Evolutionary conservation across 2,797 vertebrate species (phyloP), one percentile per base, ranked within the genome.

Genomic region (Syngnathus acus): DNA sequence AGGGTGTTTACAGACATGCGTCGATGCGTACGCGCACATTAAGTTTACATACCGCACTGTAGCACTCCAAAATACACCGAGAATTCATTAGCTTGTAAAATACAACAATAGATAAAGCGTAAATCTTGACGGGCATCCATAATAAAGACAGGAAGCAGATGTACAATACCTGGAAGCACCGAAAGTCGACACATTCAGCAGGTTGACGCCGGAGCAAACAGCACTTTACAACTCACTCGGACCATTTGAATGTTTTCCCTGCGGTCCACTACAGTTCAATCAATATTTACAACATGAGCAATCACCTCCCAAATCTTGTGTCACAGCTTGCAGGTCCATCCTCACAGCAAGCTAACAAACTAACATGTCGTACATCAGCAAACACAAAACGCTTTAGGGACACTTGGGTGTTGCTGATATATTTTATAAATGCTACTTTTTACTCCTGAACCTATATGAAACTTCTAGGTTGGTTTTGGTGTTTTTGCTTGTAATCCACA

Each of bases 101-200:
- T 67, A 37, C 14, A 80, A 82, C 81, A 82, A 78, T 75, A 80
- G 69, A 77, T 66, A 66, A 45, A 66, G 23, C 6, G n/a, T 66
- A 58, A 57, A 66, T 66, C 54, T 66, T 73, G 71, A 72, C 19
- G 81, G 78, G 79, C 64, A 68, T 86, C 65, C 69, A 73, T 73
- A 61, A 72, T 66, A 66, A 68, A 58, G 62, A 78, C 68, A 80
- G 84, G 83, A 88, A 87, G 76, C 81, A 80, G 73, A 83, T 68
- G 77, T 53, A 86, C 82, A 85, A 87, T 86, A 82, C 76, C 81
- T 78, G 84, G 86, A 88, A 88, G 79, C 70, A 51, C 65, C 63
- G 26, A 79, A 68, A 67, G 64, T 38, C 26, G 21, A 69, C 58
- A 66, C 77, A 64, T 32, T 71, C 77, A 62, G 67, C 73, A 68